Evolutionary conservation across 2,113 vertebrate species (phyloP), one percentile per base, ranked within the genome.

Genomic region (Toxotes jaculatrix): DNA sequence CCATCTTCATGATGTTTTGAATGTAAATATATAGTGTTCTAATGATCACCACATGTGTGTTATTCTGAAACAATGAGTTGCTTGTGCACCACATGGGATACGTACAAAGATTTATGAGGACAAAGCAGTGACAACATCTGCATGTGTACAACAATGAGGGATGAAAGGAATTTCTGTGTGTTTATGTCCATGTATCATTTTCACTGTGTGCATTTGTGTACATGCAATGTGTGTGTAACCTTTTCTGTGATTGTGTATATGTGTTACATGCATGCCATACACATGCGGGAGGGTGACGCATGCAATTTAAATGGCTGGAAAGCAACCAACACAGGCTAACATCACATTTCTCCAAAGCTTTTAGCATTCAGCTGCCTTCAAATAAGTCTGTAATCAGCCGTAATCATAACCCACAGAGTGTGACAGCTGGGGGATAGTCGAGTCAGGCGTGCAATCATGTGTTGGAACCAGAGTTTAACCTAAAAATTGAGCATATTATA

Each of bases 321-420:
- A 57, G 19, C 23, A 42, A 59, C 62, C 66, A 74, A 7, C n/a
- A 3, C 42, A 61, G 73, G 38, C 62, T 10, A 34, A 32, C 4
- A 14, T 81, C 55, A n/a, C 32, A 23, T 19, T 66, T 43, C 47
- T 75, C 31, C 43, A 61, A n/a, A 0, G 47, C 67, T 49, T 86
- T 16, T 38, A 59, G 17, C 17, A 16, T 47, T 64, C 21, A 75
- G 34, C 51, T 68, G 45, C 51, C 4, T 62, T 77, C 12, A 11
- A 70, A 67, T 45, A 31, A 64, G n/a, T 72, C 61, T 59, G 27
- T 32, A 65, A 67, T 69, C 60, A 75, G 32, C 56, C 16, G 42
- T 49, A 68, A 56, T 74, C 57, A 80, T 67, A 34, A 66, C 60
- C 61, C 36, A 32, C 21, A 64, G 27, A 62, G 47, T 7, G n/a